phyloP scores from a whole-genome alignment of 2,888 invertebrate genomes.

The Eumerus sabulonum region DNA sequence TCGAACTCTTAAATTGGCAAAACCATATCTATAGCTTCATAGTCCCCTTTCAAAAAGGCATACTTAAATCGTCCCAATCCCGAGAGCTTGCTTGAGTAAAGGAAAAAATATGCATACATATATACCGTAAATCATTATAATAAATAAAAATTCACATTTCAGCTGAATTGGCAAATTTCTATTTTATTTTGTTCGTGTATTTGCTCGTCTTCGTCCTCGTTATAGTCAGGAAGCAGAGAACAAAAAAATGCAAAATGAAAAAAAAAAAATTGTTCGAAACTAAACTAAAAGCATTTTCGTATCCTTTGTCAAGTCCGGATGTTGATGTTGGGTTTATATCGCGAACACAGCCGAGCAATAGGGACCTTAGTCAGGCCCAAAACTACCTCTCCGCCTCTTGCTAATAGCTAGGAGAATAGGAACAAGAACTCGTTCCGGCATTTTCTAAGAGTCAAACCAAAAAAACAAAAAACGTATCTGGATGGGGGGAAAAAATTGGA shows the following conservation, averaged over 20 bases:
- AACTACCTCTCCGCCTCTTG: slow-evolving; percentile 31
- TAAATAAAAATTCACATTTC: slow-evolving; percentile 68
- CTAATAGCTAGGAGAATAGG: too few species aligned
- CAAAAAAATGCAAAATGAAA: slow-evolving; percentile 14
- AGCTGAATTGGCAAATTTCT: slow-evolving; percentile 62
- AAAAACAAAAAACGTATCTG: slow-evolving; percentile 21
- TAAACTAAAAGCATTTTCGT: slow-evolving; percentile 68
- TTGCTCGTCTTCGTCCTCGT: slow-evolving; percentile 36
- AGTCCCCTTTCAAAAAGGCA: slow-evolving; percentile 44
- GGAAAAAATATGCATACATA: too few species aligned
- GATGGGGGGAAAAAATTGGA: slow-evolving; percentile 20
- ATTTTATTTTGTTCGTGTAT: slow-evolving; percentile 26
- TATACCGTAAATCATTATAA: slow-evolving; percentile 68
- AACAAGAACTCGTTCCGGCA: too few species aligned
- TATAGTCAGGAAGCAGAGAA: slow-evolving; percentile 20
- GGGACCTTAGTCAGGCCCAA: slow-evolving; percentile 30
- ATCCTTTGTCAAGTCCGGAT: slow-evolving; percentile 68
- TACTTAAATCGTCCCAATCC: slow-evolving; percentile 25
- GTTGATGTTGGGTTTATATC: slow-evolving; percentile 59
- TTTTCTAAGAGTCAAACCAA: slow-evolving; percentile 9
- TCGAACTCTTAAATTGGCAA: slow-evolving; percentile 65
- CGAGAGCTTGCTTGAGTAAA: too few species aligned
- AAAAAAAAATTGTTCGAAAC: slow-evolving; percentile 44
- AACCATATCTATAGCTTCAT: slow-evolving; percentile 62
- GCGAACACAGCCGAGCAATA: slow-evolving; percentile 16